Evolutionary conservation across 2,113 vertebrate species (phyloP).

Genomic region (Mus musculus): DNA sequence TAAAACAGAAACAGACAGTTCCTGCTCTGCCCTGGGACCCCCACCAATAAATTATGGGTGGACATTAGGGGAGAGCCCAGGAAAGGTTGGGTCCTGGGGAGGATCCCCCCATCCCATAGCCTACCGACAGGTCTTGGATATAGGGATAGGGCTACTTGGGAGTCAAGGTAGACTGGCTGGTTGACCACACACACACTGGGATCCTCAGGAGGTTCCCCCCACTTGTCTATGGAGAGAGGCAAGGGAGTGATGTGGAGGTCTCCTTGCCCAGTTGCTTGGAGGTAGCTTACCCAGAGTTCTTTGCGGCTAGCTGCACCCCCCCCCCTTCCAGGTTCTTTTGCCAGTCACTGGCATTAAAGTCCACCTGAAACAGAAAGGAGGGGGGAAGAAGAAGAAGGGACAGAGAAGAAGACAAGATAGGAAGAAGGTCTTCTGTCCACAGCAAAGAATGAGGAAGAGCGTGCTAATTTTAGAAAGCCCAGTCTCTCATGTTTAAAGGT

Average conservation of each 20-base stretch:
- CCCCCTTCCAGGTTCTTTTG: neutral
- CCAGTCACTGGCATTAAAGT: neutral
- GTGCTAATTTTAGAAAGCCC: neutral
- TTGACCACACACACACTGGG: neutral
- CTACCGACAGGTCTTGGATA: neutral
- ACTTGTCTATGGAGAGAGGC: neutral
- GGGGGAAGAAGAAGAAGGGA: fast-evolving
- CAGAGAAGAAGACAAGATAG: fast-evolving
- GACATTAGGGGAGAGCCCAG: neutral
- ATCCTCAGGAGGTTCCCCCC: fast-evolving
- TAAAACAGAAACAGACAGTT: conserved; percentile 83
- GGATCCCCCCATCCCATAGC: neutral
- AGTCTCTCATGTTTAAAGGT: neutral
- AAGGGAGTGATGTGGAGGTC: neutral
- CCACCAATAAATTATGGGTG: conserved; percentile 11
- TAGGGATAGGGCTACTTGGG: neutral
- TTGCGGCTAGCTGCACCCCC: too few relatives aligned
- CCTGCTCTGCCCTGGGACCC: neutral
- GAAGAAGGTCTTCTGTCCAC: fast-evolving
- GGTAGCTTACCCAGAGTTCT: neutral
- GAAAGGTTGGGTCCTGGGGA: neutral
- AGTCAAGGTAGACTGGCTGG: neutral
- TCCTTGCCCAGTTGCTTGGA: neutral
- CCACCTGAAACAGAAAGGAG: neutral
- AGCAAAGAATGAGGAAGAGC: neutral